Percentiles rank a stretch among this genome's conserved stretches.
Conservation (phyloP, 2,888 invertebrate genomes). For the Spisula subtruncata region DNA sequence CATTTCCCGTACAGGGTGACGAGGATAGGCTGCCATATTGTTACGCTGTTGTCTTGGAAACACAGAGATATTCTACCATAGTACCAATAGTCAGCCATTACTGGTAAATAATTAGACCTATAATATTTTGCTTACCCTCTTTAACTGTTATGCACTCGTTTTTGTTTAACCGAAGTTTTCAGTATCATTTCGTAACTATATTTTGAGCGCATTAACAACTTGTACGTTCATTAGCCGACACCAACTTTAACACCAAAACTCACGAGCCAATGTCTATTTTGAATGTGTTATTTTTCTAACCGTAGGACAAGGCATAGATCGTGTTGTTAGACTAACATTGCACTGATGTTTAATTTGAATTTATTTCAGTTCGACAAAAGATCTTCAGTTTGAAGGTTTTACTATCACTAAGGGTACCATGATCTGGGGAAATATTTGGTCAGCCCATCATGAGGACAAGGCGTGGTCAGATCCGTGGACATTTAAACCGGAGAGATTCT, state of each 20-base stretch:
- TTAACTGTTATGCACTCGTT: no score
- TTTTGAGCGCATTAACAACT: no score
- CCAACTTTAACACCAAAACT: no score
- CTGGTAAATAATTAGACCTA: slow-evolving; percentile 54
- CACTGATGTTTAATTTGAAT: no score
- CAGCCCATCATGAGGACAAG: slow-evolving; percentile 58
- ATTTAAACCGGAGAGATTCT: slow-evolving; percentile 62
- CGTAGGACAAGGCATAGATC: no score
- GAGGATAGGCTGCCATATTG: slow-evolving; percentile 59
- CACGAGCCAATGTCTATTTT: no score
- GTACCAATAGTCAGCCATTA: slow-evolving; percentile 69
- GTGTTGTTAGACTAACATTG: no score
- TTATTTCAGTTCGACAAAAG: slow-evolving; percentile 56
- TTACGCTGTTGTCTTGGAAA: slow-evolving; percentile 61
- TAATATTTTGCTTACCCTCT: no score
- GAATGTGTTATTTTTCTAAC: no score
- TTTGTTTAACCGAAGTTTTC: no score
- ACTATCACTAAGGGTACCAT: slow-evolving; percentile 60
- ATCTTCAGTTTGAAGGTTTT: slow-evolving; percentile 58
- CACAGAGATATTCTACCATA: slow-evolving; percentile 54
- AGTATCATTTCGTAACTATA: no score
- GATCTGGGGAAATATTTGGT: slow-evolving; percentile 67
- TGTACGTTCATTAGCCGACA: no score
- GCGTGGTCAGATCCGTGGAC: slow-evolving; percentile 61
- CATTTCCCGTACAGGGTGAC: slow-evolving; percentile 40